Evolutionary conservation across 2,888 invertebrate species (phyloP), one percentile per base, ranked within the genome.

Genomic region (Microplitis manilae): DNA sequence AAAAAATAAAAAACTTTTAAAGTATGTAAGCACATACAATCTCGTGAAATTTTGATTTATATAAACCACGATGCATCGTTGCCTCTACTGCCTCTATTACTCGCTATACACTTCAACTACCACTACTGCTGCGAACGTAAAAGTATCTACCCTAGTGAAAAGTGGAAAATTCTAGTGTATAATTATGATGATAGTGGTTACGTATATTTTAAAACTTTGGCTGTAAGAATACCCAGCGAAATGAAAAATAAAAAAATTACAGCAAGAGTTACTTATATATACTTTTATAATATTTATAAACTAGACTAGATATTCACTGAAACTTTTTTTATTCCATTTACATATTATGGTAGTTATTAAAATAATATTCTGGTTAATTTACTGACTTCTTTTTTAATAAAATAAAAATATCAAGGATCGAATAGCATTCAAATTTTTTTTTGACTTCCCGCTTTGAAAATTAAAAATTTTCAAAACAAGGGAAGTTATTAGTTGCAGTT

Each of bases 201-300:
- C 50, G 50, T 74, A 70, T 74, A 77, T 77, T 75, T 67, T 38
- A 64, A 75, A 77, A 77, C 74, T 74, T 69, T 50, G 13, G 50
- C 50, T 13, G 50, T n/a, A 8, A 68, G 40, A 9, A 68, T 38
- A 68, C 40, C n/a, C 6, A 68, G n/a, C 1, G 15, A n/a, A 40
- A n/a, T 40, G 30, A 50, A 50, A 50, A 50, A 50, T 50, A 50
- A 50, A 50, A 50, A 50, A 50, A 30, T 30, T 30, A 30, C 30
- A 30, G 30, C 30, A 30, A 30, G 30, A 30, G 30, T 30, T 30
- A 30, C 30, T 30, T 30, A 30, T 30, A 30, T 2, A 30, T 30
- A 30, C 30, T 30, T 30, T 2, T 30, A 30, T 30, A 30, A 30
- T 30, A 30, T 30, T 30, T 30, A 30, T 30, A 30, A 30, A 30